These are phyloP conservation scores for Troides oblongomaculatus DNA, from an alignment of 2,888 invertebrate species.

Conservation along the genomic window DNA sequence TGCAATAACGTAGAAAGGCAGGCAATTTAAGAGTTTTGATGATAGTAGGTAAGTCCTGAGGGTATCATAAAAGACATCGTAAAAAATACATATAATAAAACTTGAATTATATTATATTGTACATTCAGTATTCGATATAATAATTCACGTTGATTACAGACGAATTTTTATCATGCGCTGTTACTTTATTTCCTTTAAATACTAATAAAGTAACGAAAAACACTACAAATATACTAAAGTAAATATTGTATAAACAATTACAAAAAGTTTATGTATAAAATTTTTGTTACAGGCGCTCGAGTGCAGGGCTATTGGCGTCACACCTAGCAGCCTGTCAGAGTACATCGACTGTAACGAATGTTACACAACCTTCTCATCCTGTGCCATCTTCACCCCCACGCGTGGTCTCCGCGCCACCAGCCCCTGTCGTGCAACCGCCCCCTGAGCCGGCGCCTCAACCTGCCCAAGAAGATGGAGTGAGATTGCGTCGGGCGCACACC, in stretches of 20 bases:
- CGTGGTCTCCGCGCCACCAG: constrained; percentile 58
- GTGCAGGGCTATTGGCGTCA: constrained; percentile 69
- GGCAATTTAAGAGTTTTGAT: background rate
- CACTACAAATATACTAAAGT: background rate
- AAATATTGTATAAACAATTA: background rate
- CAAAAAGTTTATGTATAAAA: background rate
- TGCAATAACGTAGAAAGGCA: constrained; percentile 2
- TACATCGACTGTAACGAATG: constrained; percentile 57
- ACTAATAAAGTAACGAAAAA: background rate
- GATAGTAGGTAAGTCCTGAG: background rate
- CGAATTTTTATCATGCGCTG: background rate
- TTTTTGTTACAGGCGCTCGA: constrained; percentile 70
- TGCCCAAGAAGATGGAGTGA: constrained; percentile 68
- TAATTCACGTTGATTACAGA: background rate
- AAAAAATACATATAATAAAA: background rate
- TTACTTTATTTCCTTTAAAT: background rate
- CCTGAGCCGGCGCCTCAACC: constrained; percentile 61
- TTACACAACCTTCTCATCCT: constrained; percentile 56
- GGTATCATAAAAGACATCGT: constrained; percentile 2
- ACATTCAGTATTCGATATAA: background rate
- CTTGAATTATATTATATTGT: background rate
- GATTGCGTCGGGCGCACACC: constrained; percentile 68
- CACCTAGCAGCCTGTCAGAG: constrained; percentile 68
- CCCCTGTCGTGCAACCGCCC: constrained; percentile 48
- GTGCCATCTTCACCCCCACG: constrained; percentile 73